Base-by-base conservation (phyloP, 2,888 invertebrate genomes). In the Deilephila elpenor region DNA sequence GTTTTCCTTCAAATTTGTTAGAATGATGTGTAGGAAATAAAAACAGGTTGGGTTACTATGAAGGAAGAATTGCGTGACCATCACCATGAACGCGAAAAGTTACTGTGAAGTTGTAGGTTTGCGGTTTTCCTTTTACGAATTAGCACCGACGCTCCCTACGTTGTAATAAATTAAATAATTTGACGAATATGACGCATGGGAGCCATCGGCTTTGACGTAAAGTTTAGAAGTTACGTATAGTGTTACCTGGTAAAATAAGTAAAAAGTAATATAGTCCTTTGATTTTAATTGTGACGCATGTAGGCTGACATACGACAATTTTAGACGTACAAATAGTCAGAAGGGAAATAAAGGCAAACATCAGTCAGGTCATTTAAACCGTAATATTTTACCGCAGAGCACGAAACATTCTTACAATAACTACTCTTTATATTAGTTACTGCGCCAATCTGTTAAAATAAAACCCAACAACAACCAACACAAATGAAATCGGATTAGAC, bases 101-200 rank as follows among this genome's bases (percentile, higher is more conserved):
- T 19, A 61, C 32, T 19, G 17, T 51, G 51, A 20, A 67, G 44
- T 25, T 67, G n/a, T 20, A 51, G 25, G 67, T 25, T 67, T 67
- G 71, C 71, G 59, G 56, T 67, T 67, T 67, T 67, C 67, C 67
- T 67, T 67, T 67, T 51, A 51, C 51, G 67, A 67, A 67, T 67
- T 25, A 44, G 8, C 64, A 64, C 25, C 20, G 44, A 67, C 67
- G 51, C 32, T 37, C 20, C 44, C 25, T 67, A 51, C 44, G 44
- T 67, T 37, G 44, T 51, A 44, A 51, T 25, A 29, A 34, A 19
- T 62, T 34, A 25, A 67, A 25, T 67, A 44, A 17, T 51, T 67
- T 25, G 1, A 51, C 44, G 62, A n/a, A 25, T 51, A 25, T 67
- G 67, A 67, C 67, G 67, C 51, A 51, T 25, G 20, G 5, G 25